Evolutionary conservation across 2,888 invertebrate species (phyloP).

Genomic region (Linnaemya vulpina): DNA sequence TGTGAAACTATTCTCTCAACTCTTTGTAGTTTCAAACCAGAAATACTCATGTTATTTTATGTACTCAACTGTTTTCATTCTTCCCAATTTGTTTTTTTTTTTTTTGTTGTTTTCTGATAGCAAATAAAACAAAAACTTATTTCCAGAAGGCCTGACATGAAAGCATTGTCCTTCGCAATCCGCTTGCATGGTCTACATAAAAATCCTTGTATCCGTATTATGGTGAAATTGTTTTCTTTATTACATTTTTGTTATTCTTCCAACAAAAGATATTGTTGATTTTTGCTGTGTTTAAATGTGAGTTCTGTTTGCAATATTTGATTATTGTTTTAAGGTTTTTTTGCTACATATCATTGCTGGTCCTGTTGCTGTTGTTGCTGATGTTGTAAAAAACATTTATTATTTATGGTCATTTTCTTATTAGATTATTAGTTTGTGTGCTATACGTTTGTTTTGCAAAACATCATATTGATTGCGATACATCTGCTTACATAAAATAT

Average conservation of each 20-base stretch:
- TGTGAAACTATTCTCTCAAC: too few species aligned
- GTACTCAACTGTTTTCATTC: too few species aligned
- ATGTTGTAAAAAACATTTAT: constrained; percentile 45
- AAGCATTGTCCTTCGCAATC: background rate
- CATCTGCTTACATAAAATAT: constrained; percentile 12
- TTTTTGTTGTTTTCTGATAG: too few species aligned
- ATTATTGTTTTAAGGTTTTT: constrained; percentile 27
- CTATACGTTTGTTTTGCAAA: constrained; percentile 24
- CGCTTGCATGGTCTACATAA: background rate
- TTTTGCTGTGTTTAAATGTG: constrained; percentile 29
- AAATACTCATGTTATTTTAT: too few species aligned
- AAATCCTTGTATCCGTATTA: background rate
- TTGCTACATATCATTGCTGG: background rate
- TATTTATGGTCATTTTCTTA: constrained; percentile 54
- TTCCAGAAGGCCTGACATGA: background rate
- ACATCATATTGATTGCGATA: constrained; percentile 10
- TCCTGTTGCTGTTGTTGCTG: background rate
- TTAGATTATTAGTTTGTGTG: constrained; percentile 36
- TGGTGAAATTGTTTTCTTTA: constrained; percentile 24
- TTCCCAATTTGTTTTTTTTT: too few species aligned
- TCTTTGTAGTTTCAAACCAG: too few species aligned
- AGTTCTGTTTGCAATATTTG: constrained; percentile 38
- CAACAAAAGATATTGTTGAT: constrained; percentile 26
- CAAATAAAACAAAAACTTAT: background rate
- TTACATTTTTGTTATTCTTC: constrained; percentile 10